Evolutionary conservation across 2,888 invertebrate species (phyloP).

Genomic region (Bembecia ichneumoniformis): DNA sequence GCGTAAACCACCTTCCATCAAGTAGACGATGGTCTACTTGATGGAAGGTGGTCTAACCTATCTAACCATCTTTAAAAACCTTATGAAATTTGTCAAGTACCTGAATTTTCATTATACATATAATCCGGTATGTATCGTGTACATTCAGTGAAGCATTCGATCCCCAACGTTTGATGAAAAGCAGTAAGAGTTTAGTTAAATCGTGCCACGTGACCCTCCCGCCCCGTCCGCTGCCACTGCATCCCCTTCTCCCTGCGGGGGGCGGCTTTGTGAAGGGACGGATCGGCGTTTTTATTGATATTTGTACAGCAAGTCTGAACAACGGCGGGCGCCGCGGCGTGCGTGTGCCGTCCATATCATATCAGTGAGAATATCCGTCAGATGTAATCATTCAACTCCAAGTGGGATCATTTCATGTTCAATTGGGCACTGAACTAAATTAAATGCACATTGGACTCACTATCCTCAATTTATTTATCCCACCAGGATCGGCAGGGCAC

Average conservation of each 20-base stretch:
- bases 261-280: slow-evolving; percentile 2
- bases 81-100: too few species aligned
- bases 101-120: too few species aligned
- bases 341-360: not conserved
- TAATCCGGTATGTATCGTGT: slow-evolving; percentile 7
- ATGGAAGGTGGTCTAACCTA: too few species aligned
- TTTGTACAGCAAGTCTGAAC: not conserved
- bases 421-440: not conserved
- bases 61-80: too few species aligned
- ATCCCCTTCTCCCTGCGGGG: not conserved
- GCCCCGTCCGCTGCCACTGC: not conserved
- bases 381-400: not conserved
- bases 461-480: too few species aligned
- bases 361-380: slow-evolving; percentile 1
- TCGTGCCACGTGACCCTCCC: slow-evolving; percentile 18
- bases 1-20: too few species aligned
- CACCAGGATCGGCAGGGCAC: too few species aligned
- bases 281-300: slow-evolving; percentile 6
- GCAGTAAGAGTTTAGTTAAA: slow-evolving; percentile 20
- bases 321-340: not conserved
- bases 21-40: too few species aligned
- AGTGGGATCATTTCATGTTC: not conserved
- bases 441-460: too few species aligned
- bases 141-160: slow-evolving; percentile 6
- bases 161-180: slow-evolving; percentile 13